phyloP scores from a whole-genome alignment of 2,113 vertebrate species.

The Alethe diademata region DNA sequence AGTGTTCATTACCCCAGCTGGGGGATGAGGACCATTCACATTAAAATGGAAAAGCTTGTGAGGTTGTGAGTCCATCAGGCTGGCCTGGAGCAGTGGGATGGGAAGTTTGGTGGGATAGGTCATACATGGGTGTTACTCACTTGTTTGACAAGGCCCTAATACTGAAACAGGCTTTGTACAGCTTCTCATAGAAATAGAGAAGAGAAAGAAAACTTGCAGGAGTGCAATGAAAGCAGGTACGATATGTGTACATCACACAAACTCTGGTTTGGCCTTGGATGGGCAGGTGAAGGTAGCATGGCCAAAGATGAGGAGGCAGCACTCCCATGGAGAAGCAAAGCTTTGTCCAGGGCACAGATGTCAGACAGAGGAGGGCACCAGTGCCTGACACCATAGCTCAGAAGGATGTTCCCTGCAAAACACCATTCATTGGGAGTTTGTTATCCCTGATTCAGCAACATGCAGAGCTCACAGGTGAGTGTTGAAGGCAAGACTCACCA shows the following conservation, averaged over 20 bases:
- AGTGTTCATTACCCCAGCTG: not conserved
- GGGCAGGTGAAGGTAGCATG: not conserved
- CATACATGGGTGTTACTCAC: not conserved
- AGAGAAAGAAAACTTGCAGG: not conserved
- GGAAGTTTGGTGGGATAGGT: not conserved
- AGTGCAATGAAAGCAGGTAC: not conserved
- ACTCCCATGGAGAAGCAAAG: not conserved
- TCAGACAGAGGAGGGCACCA: not conserved
- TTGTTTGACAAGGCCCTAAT: not conserved
- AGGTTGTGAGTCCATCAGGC: not conserved
- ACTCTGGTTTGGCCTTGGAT: not conserved
- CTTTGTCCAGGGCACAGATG: not conserved
- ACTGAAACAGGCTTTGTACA: not conserved
- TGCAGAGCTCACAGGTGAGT: not conserved
- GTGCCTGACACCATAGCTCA: not conserved
- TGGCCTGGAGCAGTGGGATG: not conserved
- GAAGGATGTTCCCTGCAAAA: not conserved
- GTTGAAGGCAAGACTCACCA: not conserved
- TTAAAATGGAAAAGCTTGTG: not conserved
- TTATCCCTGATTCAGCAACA: not conserved
- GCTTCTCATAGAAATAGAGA: not conserved
- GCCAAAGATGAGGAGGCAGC: not conserved
- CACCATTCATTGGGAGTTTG: rapidly evolving
- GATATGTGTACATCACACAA: not conserved
- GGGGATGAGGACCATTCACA: not conserved